Evolutionary conservation across 2,888 invertebrate species (phyloP).

Genomic region (Hydroisotoma schaefferi): DNA sequence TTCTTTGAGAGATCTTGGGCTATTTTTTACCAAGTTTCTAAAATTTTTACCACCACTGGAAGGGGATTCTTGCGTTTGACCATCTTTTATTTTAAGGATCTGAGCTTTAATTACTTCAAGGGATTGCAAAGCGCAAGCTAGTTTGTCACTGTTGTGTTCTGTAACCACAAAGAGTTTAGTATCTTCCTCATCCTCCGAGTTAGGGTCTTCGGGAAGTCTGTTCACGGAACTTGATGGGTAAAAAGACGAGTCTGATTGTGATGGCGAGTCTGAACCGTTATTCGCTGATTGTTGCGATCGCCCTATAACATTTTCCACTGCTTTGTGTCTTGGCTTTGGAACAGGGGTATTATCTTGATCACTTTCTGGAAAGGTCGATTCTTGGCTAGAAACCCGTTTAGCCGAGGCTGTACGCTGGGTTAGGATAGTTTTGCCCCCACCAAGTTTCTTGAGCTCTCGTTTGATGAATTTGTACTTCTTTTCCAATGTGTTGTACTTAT

Average conservation of each 20-base stretch:
- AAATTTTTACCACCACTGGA: not conserved
- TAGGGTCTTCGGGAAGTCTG: not conserved
- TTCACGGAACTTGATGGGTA: conserved; percentile 17
- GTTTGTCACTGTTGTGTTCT: conserved; percentile 8
- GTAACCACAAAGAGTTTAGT: not conserved
- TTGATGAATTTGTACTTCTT: conserved; percentile 77
- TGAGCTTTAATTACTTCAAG: conserved; percentile 40
- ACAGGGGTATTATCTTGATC: not conserved
- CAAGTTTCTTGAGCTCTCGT: conserved; percentile 62
- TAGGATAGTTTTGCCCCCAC: too few species aligned
- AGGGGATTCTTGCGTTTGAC: conserved; percentile 2
- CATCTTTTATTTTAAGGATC: conserved; percentile 40
- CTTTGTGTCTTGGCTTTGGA: not conserved
- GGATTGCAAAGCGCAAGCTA: conserved; percentile 31
- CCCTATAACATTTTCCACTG: too few species aligned
- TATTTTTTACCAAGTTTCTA: too few species aligned
- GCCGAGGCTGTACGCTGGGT: too few species aligned
- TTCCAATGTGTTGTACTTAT: conserved; percentile 75
- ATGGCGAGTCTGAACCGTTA: conserved; percentile 20
- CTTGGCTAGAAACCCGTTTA: not conserved
- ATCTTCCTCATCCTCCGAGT: not conserved
- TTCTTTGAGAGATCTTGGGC: not conserved
- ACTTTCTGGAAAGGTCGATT: too few species aligned
- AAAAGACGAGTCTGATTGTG: conserved; percentile 21
- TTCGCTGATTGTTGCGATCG: too few species aligned